Evolutionary conservation across 2,113 vertebrate species (phyloP).

Genomic region (Varanus komodoensis): DNA sequence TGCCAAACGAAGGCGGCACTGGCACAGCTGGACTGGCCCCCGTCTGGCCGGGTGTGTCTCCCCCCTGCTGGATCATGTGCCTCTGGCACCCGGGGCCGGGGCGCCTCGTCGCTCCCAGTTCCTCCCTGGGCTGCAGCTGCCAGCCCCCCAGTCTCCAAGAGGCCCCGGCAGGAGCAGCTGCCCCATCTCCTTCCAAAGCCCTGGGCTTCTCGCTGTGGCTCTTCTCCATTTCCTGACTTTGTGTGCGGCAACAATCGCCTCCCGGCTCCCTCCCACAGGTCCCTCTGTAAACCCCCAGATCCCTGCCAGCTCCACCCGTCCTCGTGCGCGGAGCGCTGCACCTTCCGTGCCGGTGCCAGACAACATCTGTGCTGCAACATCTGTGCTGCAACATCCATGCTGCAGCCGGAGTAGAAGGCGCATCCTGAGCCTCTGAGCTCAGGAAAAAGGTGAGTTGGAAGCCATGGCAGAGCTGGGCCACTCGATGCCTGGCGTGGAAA

Average conservation of each 20-base stretch:
- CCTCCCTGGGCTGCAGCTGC: background rate
- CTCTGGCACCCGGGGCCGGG: background rate
- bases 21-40: too few relatives aligned
- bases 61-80: background rate
- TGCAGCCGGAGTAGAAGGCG: too few relatives aligned
- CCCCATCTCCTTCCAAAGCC: background rate
- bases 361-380: too few relatives aligned
- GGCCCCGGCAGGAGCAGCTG: constrained; percentile 15
- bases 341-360: too few relatives aligned
- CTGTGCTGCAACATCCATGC: too few relatives aligned
- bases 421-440: too few relatives aligned
- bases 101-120: background rate
- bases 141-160: background rate
- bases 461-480: too few relatives aligned
- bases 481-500: too few relatives aligned
- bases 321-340: background rate
- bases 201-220: background rate
- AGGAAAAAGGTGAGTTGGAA: background rate
- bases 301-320: background rate
- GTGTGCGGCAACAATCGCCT: background rate
- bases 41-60: background rate
- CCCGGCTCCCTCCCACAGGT: too few relatives aligned
- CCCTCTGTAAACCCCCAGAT: background rate
- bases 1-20: too few relatives aligned
- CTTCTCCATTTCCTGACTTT: background rate